phyloP scores from a whole-genome alignment of 2,797 vertebrate genomes.

The Esox lucius region DNA sequence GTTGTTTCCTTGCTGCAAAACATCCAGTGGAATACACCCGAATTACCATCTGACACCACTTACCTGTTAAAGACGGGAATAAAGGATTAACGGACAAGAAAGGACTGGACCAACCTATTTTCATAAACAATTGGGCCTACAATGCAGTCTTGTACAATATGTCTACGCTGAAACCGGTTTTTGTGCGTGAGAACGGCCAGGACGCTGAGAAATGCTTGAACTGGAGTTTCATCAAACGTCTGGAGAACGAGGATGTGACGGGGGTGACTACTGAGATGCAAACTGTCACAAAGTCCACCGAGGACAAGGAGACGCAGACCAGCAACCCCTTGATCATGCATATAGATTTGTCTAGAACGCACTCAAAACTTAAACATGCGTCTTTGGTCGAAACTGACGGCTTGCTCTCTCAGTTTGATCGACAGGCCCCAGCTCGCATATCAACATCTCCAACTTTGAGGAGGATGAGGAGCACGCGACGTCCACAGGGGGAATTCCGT shows the following conservation, averaged over 20 bases:
- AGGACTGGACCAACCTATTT: conserved; percentile 27
- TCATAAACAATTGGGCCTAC: conserved; percentile 48
- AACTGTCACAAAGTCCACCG: conserved; percentile 47
- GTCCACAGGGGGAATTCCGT: conserved; percentile 46
- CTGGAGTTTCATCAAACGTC: conserved; percentile 75
- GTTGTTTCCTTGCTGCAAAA: conserved; percentile 41
- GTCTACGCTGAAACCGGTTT: conserved; percentile 70
- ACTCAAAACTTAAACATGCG: conserved; percentile 63
- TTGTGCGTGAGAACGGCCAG: conserved; percentile 63
- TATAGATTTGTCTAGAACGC: conserved; percentile 66
- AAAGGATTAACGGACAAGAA: conserved; percentile 32
- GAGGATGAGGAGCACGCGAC: conserved; percentile 76
- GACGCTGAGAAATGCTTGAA: conserved; percentile 63
- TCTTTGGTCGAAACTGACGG: conserved; percentile 54
- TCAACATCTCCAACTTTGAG: conserved; percentile 89
- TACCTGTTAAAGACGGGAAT: conserved; percentile 30
- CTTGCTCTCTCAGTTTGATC: conserved; percentile 76
- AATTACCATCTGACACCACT: conserved; percentile 43
- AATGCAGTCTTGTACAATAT: conserved; percentile 71
- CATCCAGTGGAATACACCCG: conserved; percentile 55
- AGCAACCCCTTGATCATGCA: conserved; percentile 70
- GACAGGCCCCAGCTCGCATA: conserved; percentile 81
- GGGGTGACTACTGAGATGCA: conserved; percentile 66
- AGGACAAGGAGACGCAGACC: conserved; percentile 75
- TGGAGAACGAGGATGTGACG: conserved; percentile 53